Evolutionary conservation across 2,888 invertebrate species (phyloP).

Genomic region (Villa cingulata): DNA sequence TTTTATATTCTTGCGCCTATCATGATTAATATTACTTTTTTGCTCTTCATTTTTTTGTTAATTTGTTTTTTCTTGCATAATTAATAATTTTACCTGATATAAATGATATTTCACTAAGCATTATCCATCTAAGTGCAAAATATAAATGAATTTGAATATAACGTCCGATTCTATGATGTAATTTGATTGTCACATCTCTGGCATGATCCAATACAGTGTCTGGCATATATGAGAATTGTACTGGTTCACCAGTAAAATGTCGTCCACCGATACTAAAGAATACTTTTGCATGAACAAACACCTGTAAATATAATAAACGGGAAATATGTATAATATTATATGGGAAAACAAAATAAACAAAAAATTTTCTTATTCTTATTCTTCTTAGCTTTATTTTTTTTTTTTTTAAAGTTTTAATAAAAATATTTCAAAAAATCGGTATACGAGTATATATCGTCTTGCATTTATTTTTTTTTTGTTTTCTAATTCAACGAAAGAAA

Average conservation of each 20-base stretch:
- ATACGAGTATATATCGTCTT: too few relatives aligned
- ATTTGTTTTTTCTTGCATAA: too few relatives aligned
- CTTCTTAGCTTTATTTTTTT: too few relatives aligned
- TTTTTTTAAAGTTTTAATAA: too few relatives aligned
- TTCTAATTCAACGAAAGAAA: too few relatives aligned
- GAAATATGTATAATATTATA: not conserved
- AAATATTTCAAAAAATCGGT: too few relatives aligned
- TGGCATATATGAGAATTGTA: conserved; percentile 62
- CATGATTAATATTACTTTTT: too few relatives aligned
- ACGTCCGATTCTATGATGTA: conserved; percentile 60
- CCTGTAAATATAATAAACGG: conserved; percentile 40
- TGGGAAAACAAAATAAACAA: not conserved
- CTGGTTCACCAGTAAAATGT: conserved; percentile 55
- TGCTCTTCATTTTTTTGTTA: too few relatives aligned
- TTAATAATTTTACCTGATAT: conserved; percentile 49
- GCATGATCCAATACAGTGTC: conserved; percentile 63
- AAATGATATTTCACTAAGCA: conserved; percentile 75
- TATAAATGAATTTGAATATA: conserved; percentile 63
- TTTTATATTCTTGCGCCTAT: too few relatives aligned
- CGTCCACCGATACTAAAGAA: conserved; percentile 62
- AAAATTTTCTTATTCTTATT: too few relatives aligned
- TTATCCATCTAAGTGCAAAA: conserved; percentile 70
- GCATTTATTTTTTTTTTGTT: too few relatives aligned
- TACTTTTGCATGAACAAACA: conserved; percentile 63
- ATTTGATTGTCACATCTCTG: conserved; percentile 65